Conservation (phyloP, 2,797 vertebrate genomes). For the Paramormyrops hopkinsi region DNA sequence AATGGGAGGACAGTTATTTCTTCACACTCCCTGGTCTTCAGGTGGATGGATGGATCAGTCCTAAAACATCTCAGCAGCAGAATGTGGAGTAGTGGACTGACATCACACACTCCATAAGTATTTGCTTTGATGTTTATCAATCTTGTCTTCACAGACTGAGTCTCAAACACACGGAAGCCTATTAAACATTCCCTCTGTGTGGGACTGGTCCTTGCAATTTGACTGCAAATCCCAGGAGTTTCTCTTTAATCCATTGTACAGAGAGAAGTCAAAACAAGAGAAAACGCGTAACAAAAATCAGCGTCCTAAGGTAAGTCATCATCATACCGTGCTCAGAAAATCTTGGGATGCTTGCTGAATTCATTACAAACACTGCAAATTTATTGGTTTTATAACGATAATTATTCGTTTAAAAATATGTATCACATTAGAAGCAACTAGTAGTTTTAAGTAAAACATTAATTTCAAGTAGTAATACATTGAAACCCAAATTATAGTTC, state of each 20-base stretch:
- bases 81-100: neutral
- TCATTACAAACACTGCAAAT: neutral
- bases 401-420: neutral
- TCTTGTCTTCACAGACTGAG: slow-evolving; percentile 69
- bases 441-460: neutral
- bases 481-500: neutral
- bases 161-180: slow-evolving; percentile 56
- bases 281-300: slow-evolving; percentile 55
- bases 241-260: slow-evolving; percentile 75
- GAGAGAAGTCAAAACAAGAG: slow-evolving; percentile 68
- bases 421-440: neutral
- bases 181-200: slow-evolving; percentile 71
- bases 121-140: neutral
- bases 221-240: slow-evolving; percentile 69
- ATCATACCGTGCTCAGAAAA: neutral
- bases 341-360: neutral
- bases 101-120: neutral
- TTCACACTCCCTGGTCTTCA: neutral
- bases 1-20: neutral
- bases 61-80: neutral
- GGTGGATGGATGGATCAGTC: neutral
- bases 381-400: neutral
- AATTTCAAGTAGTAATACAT: neutral
- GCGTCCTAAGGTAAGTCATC: slow-evolving; percentile 64
- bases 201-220: slow-evolving; percentile 85